phyloP scores from a whole-genome alignment of 2,113 vertebrate genomes.

The Brachypodius melanocephalos region DNA sequence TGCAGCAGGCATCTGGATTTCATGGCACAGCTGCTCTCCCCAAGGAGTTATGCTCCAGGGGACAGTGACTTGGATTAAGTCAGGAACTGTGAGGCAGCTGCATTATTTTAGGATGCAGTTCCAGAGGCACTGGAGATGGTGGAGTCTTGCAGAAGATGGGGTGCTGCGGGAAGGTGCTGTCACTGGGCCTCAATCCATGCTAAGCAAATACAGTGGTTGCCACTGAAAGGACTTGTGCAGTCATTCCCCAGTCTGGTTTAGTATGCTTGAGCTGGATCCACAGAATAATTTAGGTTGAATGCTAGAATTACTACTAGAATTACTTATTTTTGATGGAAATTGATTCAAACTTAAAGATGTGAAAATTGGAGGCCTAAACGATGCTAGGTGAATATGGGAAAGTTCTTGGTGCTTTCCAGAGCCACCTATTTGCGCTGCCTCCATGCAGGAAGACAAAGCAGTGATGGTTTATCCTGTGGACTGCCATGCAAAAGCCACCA shows the following conservation, averaged over 20 bases:
- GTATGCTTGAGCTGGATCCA: background rate
- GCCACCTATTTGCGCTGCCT: background rate
- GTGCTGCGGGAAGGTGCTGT: background rate
- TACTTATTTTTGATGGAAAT: background rate
- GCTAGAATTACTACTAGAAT: background rate
- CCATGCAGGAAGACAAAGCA: background rate
- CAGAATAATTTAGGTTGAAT: background rate
- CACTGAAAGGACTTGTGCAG: background rate
- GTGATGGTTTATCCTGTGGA: background rate
- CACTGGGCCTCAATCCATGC: accelerated
- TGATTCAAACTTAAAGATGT: background rate
- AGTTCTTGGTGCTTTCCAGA: background rate
- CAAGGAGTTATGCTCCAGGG: background rate
- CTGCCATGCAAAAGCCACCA: background rate
- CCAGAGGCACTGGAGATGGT: background rate
- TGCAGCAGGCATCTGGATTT: background rate
- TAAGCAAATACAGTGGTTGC: background rate
- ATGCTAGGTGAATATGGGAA: background rate
- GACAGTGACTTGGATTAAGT: background rate
- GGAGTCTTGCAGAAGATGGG: background rate
- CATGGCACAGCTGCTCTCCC: background rate
- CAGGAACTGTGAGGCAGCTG: background rate
- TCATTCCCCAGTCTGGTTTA: background rate
- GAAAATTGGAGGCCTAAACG: background rate
- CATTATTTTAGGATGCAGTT: background rate